Evolutionary conservation across 2,113 vertebrate genomes (phyloP).

Genomic region (Bubo bubo): DNA sequence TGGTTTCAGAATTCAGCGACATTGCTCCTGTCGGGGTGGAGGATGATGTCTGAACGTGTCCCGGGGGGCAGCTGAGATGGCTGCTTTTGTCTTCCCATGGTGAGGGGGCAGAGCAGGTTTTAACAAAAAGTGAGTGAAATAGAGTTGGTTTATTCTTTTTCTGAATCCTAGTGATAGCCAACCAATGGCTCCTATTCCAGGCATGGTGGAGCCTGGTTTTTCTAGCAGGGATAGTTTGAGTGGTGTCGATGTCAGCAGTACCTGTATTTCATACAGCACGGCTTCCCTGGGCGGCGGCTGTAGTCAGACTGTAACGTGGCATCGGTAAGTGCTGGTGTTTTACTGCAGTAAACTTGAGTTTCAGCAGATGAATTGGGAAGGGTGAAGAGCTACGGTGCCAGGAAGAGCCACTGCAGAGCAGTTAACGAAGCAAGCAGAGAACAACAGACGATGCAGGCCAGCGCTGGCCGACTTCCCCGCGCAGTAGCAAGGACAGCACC

Average conservation of each 20-base stretch:
- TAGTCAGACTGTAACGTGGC: fast-evolving
- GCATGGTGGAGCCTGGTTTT: background rate
- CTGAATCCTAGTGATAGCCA: background rate
- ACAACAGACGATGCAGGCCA: background rate
- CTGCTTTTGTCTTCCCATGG: background rate
- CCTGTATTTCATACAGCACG: background rate
- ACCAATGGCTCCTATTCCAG: background rate
- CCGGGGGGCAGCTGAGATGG: background rate
- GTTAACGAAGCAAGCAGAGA: background rate
- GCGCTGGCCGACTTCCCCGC: background rate
- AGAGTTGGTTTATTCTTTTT: background rate
- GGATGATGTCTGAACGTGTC: background rate
- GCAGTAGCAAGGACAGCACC: background rate
- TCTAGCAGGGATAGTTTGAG: background rate
- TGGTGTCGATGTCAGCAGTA: background rate
- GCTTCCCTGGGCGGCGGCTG: background rate
- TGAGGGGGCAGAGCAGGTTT: background rate
- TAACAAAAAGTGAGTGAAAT: fast-evolving
- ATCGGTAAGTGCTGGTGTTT: background rate
- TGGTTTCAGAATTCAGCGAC: too few relatives aligned
- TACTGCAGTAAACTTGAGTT: background rate
- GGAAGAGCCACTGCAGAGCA: background rate
- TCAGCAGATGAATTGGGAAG: background rate
- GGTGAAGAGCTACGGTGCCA: background rate
- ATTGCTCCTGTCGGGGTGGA: fast-evolving